phyloP scores from a whole-genome alignment of 2,888 invertebrate genomes.

The Caenorhabditis uteleia region DNA sequence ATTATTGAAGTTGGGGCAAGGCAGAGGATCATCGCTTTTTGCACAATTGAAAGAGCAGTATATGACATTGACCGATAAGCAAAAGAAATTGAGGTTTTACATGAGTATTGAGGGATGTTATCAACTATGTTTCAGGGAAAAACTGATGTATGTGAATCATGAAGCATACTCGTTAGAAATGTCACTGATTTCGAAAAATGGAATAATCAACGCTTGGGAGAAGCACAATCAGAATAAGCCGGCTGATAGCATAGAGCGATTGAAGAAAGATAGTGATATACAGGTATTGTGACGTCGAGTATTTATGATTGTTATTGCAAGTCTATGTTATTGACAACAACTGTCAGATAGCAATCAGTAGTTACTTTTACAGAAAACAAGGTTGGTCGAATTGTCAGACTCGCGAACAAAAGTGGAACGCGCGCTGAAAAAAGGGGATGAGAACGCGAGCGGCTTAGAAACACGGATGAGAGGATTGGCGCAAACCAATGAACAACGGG shows the following conservation, averaged over 20 bases:
- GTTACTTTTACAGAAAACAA: conserved; percentile 33
- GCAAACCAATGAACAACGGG: conserved; percentile 83
- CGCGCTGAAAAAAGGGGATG: conserved; percentile 55
- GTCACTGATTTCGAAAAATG: conserved; percentile 58
- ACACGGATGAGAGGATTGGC: conserved; percentile 38
- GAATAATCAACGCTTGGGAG: conserved; percentile 63
- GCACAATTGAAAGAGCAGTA: conserved; percentile 63
- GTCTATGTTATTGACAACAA: background rate
- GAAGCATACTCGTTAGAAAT: conserved; percentile 66
- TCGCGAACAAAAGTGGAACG: conserved; percentile 61
- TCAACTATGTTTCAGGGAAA: conserved; percentile 47
- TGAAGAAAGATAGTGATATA: conserved; percentile 54
- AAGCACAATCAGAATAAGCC: conserved; percentile 54
- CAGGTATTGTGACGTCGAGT: conserved; percentile 18
- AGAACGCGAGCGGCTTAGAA: conserved; percentile 49
- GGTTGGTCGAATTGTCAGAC: conserved; percentile 49
- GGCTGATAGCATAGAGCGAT: conserved; percentile 59
- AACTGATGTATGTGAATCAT: conserved; percentile 83
- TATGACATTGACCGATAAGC: conserved; percentile 57
- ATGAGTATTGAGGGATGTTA: background rate
- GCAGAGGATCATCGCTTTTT: conserved; percentile 30
- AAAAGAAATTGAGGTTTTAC: conserved; percentile 57
- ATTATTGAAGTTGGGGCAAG: conserved; percentile 23
- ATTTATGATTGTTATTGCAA: background rate
- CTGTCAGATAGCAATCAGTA: background rate